Conservation (phyloP, 2,888 invertebrate species). For the Pristionchus exspectatus region DNA sequence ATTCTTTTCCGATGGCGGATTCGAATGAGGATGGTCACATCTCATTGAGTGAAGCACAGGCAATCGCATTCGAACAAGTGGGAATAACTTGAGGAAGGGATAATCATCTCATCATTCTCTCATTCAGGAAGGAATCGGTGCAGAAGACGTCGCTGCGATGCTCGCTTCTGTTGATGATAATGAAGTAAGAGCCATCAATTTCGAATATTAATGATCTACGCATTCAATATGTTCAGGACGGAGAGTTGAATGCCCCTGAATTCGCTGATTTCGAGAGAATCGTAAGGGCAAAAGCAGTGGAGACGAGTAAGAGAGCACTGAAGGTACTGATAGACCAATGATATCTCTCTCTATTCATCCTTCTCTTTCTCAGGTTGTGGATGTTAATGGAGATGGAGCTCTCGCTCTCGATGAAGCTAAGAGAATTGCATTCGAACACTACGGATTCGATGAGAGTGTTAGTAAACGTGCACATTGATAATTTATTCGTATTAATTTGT, state of each 20-base stretch:
- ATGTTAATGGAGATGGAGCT: conserved; percentile 76
- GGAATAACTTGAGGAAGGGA: not conserved
- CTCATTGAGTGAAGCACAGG: conserved; percentile 76
- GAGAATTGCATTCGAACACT: conserved; percentile 75
- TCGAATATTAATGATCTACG: not conserved
- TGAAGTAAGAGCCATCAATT: not conserved
- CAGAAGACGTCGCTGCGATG: conserved; percentile 76
- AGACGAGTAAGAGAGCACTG: conserved; percentile 74
- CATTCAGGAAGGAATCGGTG: conserved; percentile 56
- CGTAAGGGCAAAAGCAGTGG: conserved; percentile 74
- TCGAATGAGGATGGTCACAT: conserved; percentile 76
- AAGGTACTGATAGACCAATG: conserved; percentile 60
- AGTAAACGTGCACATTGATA: not conserved
- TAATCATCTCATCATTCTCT: not conserved
- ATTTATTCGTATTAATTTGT: not conserved
- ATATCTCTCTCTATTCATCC: not conserved
- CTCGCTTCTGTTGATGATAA: conserved; percentile 74
- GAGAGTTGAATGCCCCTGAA: conserved; percentile 77
- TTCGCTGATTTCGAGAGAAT: conserved; percentile 77
- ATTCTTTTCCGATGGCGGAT: conserved; percentile 68
- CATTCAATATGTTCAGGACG: conserved; percentile 61
- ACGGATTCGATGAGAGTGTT: conserved; percentile 68
- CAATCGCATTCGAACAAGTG: conserved; percentile 72
- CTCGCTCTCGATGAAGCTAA: conserved; percentile 77
- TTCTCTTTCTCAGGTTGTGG: conserved; percentile 66